These are phyloP conservation scores for Acridotheres tristis DNA, from an alignment of 2,797 vertebrate genomes.

Conservation along the genomic window DNA sequence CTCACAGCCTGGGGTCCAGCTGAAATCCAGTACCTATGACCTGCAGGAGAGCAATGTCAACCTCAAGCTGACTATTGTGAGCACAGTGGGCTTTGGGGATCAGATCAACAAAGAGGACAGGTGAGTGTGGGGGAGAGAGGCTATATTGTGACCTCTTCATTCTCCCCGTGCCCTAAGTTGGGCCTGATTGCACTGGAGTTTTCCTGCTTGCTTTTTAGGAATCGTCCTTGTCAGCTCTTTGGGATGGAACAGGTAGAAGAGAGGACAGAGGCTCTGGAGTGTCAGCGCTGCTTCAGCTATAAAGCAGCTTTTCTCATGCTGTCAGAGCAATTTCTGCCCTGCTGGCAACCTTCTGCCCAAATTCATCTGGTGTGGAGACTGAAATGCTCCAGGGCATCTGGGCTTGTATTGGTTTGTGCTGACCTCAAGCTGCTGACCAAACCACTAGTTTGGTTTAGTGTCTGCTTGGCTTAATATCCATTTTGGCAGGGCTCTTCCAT, in stretches of 20 bases:
- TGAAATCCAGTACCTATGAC: constrained; percentile 93
- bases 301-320: neutral
- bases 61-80: constrained; percentile 93
- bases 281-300: neutral
- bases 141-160: neutral
- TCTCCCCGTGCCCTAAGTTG: neutral
- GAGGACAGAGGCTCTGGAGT: neutral
- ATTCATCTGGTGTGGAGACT: neutral
- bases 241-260: neutral
- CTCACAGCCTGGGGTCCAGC: constrained; percentile 93
- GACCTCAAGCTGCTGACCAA: neutral
- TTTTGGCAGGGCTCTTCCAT: neutral
- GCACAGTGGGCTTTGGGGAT: constrained; percentile 94
- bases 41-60: constrained; percentile 96
- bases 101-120: constrained; percentile 99
- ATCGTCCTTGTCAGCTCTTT: neutral
- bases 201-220: neutral
- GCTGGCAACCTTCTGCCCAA: neutral
- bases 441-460: neutral
- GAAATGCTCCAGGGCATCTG: neutral
- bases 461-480: neutral
- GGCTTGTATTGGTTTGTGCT: neutral
- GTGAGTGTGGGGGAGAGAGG: constrained; percentile 68
- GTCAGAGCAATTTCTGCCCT: neutral
- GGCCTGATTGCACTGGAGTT: neutral